Percentiles rank a stretch among this genome's conserved stretches.
phyloP scores from a whole-genome alignment of 2,888 invertebrate species.

The Anoplius nigerrimus region DNA sequence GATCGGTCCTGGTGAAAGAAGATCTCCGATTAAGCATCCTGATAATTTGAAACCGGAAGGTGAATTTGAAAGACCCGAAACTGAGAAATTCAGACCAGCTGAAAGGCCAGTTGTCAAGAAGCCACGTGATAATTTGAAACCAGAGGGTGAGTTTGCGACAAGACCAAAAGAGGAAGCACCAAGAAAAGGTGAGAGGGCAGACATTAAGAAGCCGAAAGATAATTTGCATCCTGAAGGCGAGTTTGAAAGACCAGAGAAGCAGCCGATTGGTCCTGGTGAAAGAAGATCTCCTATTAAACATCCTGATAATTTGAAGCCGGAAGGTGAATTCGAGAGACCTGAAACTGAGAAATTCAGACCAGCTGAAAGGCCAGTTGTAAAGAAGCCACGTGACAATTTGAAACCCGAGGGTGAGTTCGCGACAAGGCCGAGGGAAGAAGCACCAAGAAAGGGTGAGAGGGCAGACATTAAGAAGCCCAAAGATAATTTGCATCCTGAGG shows the following conservation, averaged over 20 bases:
- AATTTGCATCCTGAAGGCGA: constrained; percentile 77
- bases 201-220: constrained; percentile 60
- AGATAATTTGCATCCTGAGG: constrained; percentile 63
- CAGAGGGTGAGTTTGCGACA: constrained; percentile 78
- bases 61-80: constrained; percentile 77
- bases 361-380: constrained; percentile 56
- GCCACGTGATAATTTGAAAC: constrained; percentile 78
- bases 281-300: constrained; percentile 67
- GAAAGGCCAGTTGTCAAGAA: constrained; percentile 76
- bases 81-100: constrained; percentile 68
- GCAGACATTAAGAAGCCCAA: constrained; percentile 49
- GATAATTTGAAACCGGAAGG: constrained; percentile 77
- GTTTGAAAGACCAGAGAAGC: constrained; percentile 78
- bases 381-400: constrained; percentile 72
- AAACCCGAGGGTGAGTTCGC: constrained; percentile 76
- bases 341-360: constrained; percentile 72
- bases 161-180: constrained; percentile 72
- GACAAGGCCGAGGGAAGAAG: constrained; percentile 65
- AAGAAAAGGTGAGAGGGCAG: constrained; percentile 48
- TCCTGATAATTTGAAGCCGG: constrained; percentile 78
- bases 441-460: constrained; percentile 48
- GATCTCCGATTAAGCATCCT: constrained; percentile 71
- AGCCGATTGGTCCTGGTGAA: constrained; percentile 72
- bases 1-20: constrained; percentile 74
- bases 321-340: constrained; percentile 78